Percentiles rank a stretch among this genome's conserved stretches.
Conservation (phyloP, 2,888 invertebrate genomes). For the Bombyx huttoni region DNA sequence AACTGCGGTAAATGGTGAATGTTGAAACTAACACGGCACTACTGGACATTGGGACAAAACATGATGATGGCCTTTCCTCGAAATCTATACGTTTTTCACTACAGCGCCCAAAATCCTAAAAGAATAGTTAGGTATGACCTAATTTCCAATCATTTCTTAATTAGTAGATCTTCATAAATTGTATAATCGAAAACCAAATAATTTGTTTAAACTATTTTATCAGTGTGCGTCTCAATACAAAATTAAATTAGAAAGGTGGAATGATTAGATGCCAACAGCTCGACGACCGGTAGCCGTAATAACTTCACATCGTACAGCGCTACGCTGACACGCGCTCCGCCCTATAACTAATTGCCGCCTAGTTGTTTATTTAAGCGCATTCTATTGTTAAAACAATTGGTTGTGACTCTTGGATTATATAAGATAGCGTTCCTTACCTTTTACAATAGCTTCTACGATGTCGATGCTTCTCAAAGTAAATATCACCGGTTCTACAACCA, state of each 20-base stretch:
- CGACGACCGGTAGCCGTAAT: conserved; percentile 23
- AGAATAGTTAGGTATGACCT: too few species aligned
- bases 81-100: too few species aligned
- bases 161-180: too few species aligned
- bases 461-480: conserved; percentile 45
- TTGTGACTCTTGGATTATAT: not conserved
- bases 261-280: conserved; percentile 15
- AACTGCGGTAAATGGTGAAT: too few species aligned
- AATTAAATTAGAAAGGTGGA: conserved; percentile 12
- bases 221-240: conserved; percentile 12
- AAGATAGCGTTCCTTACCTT: conserved; percentile 35
- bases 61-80: too few species aligned
- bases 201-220: not conserved
- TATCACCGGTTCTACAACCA: conserved; percentile 47
- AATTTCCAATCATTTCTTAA: too few species aligned
- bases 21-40: too few species aligned
- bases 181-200: too few species aligned
- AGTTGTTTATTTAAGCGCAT: conserved; percentile 48
- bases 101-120: too few species aligned
- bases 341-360: conserved; percentile 53
- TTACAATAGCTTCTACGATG: conserved; percentile 49
- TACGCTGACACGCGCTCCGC: conserved; percentile 35
- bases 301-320: conserved; percentile 23
- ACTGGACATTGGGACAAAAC: too few species aligned
- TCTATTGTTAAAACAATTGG: conserved; percentile 18